A percentile compares a stretch with the other conserved stretches of the same genome.
Conservation (phyloP, 2,888 invertebrate genomes). For the Minunthozetes semirufus region DNA sequence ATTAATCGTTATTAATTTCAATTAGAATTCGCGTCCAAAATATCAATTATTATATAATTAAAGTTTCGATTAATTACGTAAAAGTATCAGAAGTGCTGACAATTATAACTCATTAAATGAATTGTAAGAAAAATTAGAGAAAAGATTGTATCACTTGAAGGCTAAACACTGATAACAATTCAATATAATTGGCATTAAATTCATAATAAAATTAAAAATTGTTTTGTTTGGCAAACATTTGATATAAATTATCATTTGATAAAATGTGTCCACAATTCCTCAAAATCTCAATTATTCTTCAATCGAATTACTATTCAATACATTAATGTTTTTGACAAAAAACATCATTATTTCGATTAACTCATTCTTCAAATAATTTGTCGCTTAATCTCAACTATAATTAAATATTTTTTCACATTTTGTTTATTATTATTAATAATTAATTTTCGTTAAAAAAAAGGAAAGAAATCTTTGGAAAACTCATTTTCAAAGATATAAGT, state of each 20-base stretch:
- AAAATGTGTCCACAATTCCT: background rate
- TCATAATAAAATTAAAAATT: conserved; percentile 11
- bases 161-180: conserved; percentile 12
- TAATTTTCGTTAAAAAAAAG: too few species aligned
- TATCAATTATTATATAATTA: background rate
- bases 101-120: conserved; percentile 1
- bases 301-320: background rate
- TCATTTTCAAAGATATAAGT: too few species aligned
- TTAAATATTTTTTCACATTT: too few species aligned
- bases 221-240: conserved; percentile 15
- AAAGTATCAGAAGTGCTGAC: background rate
- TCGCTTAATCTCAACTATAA: too few species aligned
- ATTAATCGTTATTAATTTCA: too few species aligned
- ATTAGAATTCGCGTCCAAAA: background rate
- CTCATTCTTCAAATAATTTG: too few species aligned
- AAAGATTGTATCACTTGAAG: conserved; percentile 16
- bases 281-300: background rate
- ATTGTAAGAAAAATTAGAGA: background rate
- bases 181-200: conserved; percentile 10
- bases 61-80: background rate
- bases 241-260: background rate
- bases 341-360: background rate
- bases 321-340: background rate
- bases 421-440: too few species aligned
- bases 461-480: too few species aligned